A percentile compares a stretch with the other conserved stretches of the same genome.
These are phyloP conservation scores for Edolisoma coerulescens DNA, from an alignment of 2,113 vertebrate genomes.

Conservation along the genomic window DNA sequence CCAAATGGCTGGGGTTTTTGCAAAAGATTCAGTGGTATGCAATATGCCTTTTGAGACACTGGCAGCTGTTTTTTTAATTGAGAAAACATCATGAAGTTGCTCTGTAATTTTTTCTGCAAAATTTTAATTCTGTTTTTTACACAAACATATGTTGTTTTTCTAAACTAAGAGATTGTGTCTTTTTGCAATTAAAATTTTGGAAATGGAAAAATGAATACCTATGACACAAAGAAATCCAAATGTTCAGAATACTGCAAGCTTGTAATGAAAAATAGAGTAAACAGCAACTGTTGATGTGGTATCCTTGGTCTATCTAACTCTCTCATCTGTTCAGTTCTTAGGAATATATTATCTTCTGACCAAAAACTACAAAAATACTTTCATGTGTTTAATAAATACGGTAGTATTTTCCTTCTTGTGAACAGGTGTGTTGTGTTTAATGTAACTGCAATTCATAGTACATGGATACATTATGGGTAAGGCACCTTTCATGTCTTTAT, in stretches of 20 bases:
- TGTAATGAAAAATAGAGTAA: background rate
- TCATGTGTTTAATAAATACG: background rate
- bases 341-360: background rate
- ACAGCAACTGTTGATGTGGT: background rate
- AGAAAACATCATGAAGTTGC: background rate
- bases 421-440: background rate
- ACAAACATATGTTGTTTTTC: background rate
- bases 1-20: fast-evolving
- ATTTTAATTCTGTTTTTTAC: background rate
- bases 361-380: background rate
- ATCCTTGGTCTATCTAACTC: background rate
- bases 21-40: background rate
- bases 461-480: background rate
- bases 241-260: background rate
- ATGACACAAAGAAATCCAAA: background rate
- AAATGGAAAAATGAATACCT: background rate
- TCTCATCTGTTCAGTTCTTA: background rate
- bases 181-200: background rate
- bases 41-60: background rate
- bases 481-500: background rate
- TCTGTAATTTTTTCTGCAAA: background rate
- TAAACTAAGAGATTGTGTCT: background rate
- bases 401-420: background rate
- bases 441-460: background rate
- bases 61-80: background rate